Evolutionary conservation across 2,113 vertebrate genomes (phyloP), one percentile per base, ranked within the genome.

Genomic region (Corydoras maculifer): DNA sequence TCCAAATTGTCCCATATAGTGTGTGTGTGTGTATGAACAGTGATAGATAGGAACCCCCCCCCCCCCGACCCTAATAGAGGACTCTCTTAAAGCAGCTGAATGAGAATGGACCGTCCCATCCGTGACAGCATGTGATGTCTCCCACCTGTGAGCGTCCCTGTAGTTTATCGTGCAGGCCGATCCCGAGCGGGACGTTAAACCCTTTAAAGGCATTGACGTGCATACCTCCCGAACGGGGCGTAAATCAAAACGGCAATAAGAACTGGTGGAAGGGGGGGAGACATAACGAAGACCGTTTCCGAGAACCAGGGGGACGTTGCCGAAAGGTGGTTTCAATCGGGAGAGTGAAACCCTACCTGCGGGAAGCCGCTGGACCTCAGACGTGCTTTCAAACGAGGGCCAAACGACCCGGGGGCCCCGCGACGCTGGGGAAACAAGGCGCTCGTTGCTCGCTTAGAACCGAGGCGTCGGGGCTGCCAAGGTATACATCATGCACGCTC

Each of bases 401-500:
- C 18, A 25, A 25, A 25, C 18, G 18, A 25, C 18, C 18, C 82
- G 88, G 86, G 88, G 84, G 79, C 80, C 79, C 63, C 71, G 78
- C 74, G 87, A 85, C 75, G 78, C 82, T 79, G 81, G 84, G 85
- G 81, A 84, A 79, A 81, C 83, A 85, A 86, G 86, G 80, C 80
- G 83, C 79, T 83, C 78, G 81, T 79, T 83, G 80, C 79, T 75
- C 75, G 54, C 73, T 76, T 62, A 78, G 81, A 80, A 69, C 77
- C 61, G 78, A 80, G 80, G 79, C 30, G 55, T 73, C 78, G 75
- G 82, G 74, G 84, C 18, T 80, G 79, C 83, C 86, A 85, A 84
- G 87, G 81, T 82, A 83, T 87, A 87, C 86, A 88, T 88, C 85
- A 87, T 82, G 80, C 78, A 78, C 81, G 81, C 86, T 51, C 35